Evolutionary conservation across 2,888 invertebrate species (phyloP).

Genomic region (Herminia tarsipennalis): DNA sequence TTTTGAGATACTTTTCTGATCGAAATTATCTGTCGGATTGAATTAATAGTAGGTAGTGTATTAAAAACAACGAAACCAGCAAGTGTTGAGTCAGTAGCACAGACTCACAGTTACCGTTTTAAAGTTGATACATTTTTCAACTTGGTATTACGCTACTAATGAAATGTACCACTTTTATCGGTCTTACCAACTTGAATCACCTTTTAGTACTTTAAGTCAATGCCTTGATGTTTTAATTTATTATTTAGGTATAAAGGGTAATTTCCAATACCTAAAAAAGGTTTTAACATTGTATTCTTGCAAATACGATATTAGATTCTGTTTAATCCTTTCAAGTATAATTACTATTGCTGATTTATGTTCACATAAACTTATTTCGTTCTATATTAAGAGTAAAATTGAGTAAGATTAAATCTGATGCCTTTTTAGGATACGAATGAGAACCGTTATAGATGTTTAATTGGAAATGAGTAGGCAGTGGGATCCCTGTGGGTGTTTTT

Average conservation of each 20-base stretch:
- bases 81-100: too few relatives aligned
- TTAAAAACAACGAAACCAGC: too few relatives aligned
- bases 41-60: too few relatives aligned
- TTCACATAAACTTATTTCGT: background rate
- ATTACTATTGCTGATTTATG: background rate
- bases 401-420: slow-evolving; percentile 1
- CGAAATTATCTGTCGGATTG: too few relatives aligned
- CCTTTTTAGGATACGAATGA: slow-evolving; percentile 3
- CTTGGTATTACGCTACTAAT: too few relatives aligned
- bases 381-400: background rate
- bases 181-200: too few relatives aligned
- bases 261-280: background rate
- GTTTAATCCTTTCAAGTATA: background rate
- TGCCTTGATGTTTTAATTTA: too few relatives aligned
- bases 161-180: too few relatives aligned
- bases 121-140: too few relatives aligned
- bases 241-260: background rate
- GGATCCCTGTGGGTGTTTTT: background rate
- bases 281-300: background rate
- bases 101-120: too few relatives aligned
- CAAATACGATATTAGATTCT: background rate
- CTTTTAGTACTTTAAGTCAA: too few relatives aligned
- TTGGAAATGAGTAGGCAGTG: background rate
- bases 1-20: too few relatives aligned
- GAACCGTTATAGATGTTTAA: background rate